phyloP scores from a whole-genome alignment of 2,797 vertebrate genomes.

The Falco cherrug region DNA sequence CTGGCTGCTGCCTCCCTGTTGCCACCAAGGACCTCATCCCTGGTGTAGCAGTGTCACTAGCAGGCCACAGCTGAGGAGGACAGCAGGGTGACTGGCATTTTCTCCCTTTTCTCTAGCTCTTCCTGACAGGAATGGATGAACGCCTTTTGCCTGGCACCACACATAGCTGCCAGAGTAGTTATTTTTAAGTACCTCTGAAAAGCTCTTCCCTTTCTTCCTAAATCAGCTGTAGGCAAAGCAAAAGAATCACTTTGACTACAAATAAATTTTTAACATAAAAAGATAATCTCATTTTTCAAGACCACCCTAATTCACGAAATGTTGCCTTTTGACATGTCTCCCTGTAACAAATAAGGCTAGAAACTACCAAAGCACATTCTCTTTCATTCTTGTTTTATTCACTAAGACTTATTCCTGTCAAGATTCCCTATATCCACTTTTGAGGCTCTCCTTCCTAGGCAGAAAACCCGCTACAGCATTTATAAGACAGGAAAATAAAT shows the following conservation, averaged over 20 bases:
- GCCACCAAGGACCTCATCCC: accelerated
- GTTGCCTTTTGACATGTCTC: neutral
- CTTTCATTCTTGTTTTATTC: neutral
- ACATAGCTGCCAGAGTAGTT: neutral
- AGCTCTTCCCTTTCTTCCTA: neutral
- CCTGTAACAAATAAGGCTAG: neutral
- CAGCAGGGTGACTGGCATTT: accelerated
- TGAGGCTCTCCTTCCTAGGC: neutral
- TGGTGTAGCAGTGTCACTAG: neutral
- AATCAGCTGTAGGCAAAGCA: neutral
- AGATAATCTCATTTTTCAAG: neutral
- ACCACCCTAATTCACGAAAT: neutral
- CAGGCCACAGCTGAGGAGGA: neutral
- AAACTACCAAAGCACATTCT: neutral
- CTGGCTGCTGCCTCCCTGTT: neutral
- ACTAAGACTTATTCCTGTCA: neutral
- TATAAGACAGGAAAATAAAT: neutral
- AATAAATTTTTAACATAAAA: neutral
- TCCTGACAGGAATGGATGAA: neutral
- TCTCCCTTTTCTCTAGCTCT: neutral
- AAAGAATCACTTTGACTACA: neutral
- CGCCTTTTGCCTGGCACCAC: neutral
- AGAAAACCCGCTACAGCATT: neutral
- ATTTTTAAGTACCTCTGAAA: neutral
- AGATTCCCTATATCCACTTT: neutral